phyloP scores from a whole-genome alignment of 2,797 vertebrate species.

The Agapornis canus region DNA sequence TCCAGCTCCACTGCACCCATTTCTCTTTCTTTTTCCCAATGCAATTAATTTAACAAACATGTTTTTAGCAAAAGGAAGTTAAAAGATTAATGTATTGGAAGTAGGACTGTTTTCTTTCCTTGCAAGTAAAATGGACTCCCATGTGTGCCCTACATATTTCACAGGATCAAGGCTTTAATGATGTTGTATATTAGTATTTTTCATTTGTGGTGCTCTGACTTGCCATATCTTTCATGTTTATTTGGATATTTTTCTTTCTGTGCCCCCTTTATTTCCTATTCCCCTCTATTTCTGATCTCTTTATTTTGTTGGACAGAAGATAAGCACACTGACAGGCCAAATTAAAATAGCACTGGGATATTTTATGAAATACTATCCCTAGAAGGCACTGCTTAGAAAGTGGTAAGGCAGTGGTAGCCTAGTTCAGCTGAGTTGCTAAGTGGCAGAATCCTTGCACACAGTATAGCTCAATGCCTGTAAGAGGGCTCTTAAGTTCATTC shows the following conservation, averaged over 20 bases:
- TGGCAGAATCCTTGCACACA: not conserved
- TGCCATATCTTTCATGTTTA: not conserved
- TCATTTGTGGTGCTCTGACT: not conserved
- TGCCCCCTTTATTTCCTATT: not conserved
- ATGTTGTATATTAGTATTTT: not conserved
- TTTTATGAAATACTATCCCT: not conserved
- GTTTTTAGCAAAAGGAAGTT: not conserved
- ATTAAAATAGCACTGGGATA: not conserved
- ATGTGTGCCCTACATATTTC: not conserved
- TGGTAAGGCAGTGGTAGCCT: not conserved
- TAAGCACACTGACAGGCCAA: not conserved
- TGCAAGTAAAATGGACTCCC: not conserved
- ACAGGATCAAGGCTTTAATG: not conserved
- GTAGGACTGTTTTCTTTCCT: not conserved
- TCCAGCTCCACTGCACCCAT: not conserved
- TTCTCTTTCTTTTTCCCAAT: not conserved
- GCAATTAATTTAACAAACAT: not conserved
- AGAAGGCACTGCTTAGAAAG: not conserved
- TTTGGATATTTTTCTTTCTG: not conserved
- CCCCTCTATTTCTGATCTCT: not conserved
- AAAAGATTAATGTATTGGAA: not conserved
- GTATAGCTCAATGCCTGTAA: not conserved
- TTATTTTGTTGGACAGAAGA: not conserved
- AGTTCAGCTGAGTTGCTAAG: not conserved
- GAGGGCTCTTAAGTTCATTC: not conserved